phyloP scores from a whole-genome alignment of 2,797 vertebrate species.

The Discoglossus pictus region DNA sequence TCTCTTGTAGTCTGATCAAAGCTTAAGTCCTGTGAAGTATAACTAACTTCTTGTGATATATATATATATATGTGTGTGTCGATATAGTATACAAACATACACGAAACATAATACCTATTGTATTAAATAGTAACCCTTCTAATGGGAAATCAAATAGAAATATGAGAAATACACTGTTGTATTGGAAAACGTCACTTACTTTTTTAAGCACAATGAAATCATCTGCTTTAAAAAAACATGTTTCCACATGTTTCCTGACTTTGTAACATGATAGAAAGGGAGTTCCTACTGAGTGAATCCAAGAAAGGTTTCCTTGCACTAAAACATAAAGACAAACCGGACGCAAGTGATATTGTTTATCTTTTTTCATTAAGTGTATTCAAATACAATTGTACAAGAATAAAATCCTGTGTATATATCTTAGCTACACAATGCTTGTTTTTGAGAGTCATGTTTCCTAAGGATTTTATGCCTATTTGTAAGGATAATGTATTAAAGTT shows the following conservation, averaged over 20 bases:
- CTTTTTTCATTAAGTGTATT: background rate
- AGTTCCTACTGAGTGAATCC: constrained; percentile 10
- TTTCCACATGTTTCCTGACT: constrained; percentile 21
- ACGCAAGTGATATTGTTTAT: constrained; percentile 6
- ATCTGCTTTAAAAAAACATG: constrained; percentile 1
- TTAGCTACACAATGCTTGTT: background rate
- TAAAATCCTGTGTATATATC: constrained; percentile 12
- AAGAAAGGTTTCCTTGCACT: background rate
- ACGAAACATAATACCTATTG: constrained; percentile 29
- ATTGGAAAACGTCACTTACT: too few species aligned
- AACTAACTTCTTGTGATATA: background rate
- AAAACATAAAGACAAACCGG: constrained; percentile 7
- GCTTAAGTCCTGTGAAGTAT: background rate
- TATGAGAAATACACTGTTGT: constrained; percentile 14
- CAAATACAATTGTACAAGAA: constrained; percentile 5
- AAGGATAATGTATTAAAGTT: too few species aligned
- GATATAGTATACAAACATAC: background rate
- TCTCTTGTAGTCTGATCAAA: background rate
- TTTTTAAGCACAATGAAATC: background rate
- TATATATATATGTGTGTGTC: constrained; percentile 8
- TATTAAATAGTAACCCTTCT: constrained; percentile 1
- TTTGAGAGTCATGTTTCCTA: constrained; percentile 28
- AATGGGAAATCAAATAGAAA: constrained; percentile 2
- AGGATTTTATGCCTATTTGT: too few species aligned
- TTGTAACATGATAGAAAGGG: constrained; percentile 29